Evolutionary conservation across 1,140 invertebrate genomes (phyloP).

Genomic region (Samia ricini): DNA sequence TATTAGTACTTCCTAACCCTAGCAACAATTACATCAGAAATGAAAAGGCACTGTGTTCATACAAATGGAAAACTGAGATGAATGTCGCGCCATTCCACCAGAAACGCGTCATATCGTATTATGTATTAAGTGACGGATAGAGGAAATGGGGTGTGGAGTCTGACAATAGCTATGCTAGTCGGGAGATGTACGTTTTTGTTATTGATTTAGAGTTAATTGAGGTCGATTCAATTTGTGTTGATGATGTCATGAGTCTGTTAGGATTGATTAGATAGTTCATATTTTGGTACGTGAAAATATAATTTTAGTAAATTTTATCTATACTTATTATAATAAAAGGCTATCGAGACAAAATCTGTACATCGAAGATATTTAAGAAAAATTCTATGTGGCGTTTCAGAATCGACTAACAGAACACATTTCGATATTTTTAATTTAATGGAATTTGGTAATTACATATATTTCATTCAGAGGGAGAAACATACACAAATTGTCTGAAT

Average conservation of each 20-base stretch:
- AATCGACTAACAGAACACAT: too few relatives aligned
- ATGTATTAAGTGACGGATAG: conserved; percentile 1
- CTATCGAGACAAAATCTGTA: too few relatives aligned
- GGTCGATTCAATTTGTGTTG: conserved; percentile 1
- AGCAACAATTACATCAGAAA: neutral
- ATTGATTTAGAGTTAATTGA: conserved; percentile 12
- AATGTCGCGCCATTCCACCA: neutral
- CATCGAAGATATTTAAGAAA: too few relatives aligned
- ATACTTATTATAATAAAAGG: too few relatives aligned
- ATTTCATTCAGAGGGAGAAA: too few relatives aligned
- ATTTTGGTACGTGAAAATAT: neutral
- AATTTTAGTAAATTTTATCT: too few relatives aligned
- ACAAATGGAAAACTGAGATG: neutral
- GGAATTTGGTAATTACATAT: too few relatives aligned
- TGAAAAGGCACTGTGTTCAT: neutral
- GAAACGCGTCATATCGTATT: neutral
- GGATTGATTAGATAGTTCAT: neutral
- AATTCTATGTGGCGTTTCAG: too few relatives aligned
- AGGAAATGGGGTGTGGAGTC: neutral
- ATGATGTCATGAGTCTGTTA: neutral
- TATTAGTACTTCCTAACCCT: neutral
- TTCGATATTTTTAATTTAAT: too few relatives aligned
- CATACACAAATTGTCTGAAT: too few relatives aligned
- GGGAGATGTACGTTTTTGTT: conserved; percentile 8
- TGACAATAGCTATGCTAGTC: neutral